Conservation (phyloP, 2,888 invertebrate species). For the Tenthredo amoena region DNA sequence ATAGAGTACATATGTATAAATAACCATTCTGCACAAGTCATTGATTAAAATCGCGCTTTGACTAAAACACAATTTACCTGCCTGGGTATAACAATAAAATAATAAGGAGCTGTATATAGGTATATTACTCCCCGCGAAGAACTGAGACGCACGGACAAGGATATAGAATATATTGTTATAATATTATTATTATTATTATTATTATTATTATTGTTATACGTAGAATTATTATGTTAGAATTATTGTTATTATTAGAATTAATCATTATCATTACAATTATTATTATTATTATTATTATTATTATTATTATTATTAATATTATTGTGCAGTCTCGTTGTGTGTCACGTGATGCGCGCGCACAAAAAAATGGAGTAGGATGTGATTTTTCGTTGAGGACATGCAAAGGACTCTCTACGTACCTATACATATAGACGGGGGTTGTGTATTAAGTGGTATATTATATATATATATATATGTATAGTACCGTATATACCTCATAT, state of each 20-base stretch:
- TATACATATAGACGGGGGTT: slow-evolving; percentile 6
- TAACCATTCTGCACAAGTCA: too few species aligned
- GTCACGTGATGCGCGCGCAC: slow-evolving; percentile 48
- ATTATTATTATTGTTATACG: slow-evolving; percentile 9
- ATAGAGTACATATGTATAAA: background rate
- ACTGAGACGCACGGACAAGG: background rate
- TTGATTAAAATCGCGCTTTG: too few species aligned
- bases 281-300: slow-evolving; percentile 11
- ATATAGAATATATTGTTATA: background rate
- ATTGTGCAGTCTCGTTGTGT: slow-evolving; percentile 51
- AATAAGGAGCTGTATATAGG: background rate
- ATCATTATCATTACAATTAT: slow-evolving; percentile 21
- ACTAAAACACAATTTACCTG: too few species aligned
- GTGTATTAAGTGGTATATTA: background rate
- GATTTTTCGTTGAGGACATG: slow-evolving; percentile 39
- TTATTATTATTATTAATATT: slow-evolving; percentile 37
- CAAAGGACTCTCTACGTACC: slow-evolving; percentile 17
- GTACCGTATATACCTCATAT: slow-evolving; percentile 31
- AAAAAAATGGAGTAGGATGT: slow-evolving; percentile 43
- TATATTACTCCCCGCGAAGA: background rate
- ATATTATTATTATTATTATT: background rate
- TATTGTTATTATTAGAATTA: background rate
- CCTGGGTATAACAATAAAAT: too few species aligned
- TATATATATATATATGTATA: background rate
- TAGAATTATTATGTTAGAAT: slow-evolving; percentile 9